phyloP scores from a whole-genome alignment of 2,113 vertebrate genomes.

The Megaceryle torquata region DNA sequence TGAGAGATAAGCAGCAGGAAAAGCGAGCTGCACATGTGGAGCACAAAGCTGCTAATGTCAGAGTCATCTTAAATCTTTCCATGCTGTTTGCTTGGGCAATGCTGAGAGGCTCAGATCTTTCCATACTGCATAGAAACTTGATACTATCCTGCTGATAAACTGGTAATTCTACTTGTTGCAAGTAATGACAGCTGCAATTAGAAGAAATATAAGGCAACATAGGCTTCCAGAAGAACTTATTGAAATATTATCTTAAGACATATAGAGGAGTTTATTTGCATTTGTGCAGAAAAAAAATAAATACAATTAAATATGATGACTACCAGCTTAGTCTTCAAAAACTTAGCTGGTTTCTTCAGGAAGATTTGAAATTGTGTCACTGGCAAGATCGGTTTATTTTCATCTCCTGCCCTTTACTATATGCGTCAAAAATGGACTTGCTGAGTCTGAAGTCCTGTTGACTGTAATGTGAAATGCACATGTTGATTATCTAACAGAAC shows the following conservation, averaged over 20 bases:
- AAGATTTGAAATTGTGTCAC: not conserved
- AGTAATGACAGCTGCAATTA: not conserved
- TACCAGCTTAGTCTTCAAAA: not conserved
- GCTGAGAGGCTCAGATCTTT: not conserved
- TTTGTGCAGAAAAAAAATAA: not conserved
- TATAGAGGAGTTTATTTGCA: not conserved
- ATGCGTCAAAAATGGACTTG: not conserved
- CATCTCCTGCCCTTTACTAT: not conserved
- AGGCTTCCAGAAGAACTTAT: not conserved
- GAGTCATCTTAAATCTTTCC: not conserved
- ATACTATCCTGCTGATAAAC: not conserved
- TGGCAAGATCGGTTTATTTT: not conserved
- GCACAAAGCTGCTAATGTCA: not conserved
- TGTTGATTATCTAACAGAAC: not conserved
- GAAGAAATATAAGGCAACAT: not conserved
- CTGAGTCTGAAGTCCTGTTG: not conserved
- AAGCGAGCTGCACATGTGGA: not conserved
- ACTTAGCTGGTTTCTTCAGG: not conserved
- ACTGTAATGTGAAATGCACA: not conserved
- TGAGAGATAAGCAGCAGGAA: not conserved
- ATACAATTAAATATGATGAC: not conserved
- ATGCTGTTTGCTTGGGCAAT: not conserved
- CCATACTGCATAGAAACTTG: not conserved
- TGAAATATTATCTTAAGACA: not conserved
- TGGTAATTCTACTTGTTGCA: not conserved